Evolutionary conservation across 2,797 vertebrate species (phyloP).

Genomic region (Fistularia tabacaria): DNA sequence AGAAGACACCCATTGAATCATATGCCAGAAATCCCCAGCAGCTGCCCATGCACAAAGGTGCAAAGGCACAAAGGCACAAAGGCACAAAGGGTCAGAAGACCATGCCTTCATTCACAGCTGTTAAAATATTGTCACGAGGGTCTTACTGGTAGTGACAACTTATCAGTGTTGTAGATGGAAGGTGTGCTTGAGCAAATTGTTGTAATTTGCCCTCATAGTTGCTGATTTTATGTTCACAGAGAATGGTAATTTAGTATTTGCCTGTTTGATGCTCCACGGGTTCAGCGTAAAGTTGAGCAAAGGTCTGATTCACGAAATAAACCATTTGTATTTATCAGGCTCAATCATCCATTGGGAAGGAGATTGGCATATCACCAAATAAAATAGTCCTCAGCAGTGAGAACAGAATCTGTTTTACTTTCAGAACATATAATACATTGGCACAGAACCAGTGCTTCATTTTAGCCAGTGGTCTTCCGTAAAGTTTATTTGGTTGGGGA

Average conservation of each 20-base stretch:
- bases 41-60: no score
- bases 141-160: slow-evolving; percentile 19
- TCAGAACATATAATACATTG: slow-evolving; percentile 44
- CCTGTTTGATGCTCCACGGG: slow-evolving; percentile 49
- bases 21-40: no score
- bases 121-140: no score
- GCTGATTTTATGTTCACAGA: slow-evolving; percentile 52
- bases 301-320: slow-evolving; percentile 60
- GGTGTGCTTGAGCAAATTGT: slow-evolving; percentile 55
- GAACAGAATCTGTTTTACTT: slow-evolving; percentile 35
- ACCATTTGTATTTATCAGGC: slow-evolving; percentile 64
- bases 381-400: slow-evolving; percentile 57
- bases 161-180: slow-evolving; percentile 36
- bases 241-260: slow-evolving; percentile 59
- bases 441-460: not conserved
- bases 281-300: slow-evolving; percentile 64
- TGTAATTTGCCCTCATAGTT: slow-evolving; percentile 38
- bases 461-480: not conserved
- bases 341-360: slow-evolving; percentile 44
- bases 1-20: no score
- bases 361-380: slow-evolving; percentile 53
- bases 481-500: not conserved
- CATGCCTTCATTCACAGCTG: no score
- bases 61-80: no score
- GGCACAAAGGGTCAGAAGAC: no score